A percentile compares a stretch with the other conserved stretches of the same genome.
Evolutionary conservation across 2,797 vertebrate genomes (phyloP).

Genomic region (Aselliscus stoliczkanus): DNA sequence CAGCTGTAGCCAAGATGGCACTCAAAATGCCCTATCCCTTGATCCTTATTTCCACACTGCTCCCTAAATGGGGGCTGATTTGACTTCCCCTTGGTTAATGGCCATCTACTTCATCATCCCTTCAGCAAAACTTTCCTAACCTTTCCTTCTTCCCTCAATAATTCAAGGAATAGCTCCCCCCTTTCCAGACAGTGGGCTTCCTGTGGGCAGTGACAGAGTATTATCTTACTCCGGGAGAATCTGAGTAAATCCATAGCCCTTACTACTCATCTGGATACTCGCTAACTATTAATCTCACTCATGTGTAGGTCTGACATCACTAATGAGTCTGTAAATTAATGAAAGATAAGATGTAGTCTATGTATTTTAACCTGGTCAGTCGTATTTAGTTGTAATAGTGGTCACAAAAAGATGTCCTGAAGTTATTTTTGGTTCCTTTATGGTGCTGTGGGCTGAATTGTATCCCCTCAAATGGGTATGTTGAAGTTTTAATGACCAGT

Average conservation of each 20-base stretch:
- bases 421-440: background rate
- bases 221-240: background rate
- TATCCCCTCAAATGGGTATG: background rate
- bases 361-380: background rate
- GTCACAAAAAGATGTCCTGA: background rate
- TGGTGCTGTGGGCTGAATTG: background rate
- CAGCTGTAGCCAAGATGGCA: background rate
- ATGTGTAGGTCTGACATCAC: background rate
- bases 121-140: background rate
- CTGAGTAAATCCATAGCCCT: background rate
- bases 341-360: background rate
- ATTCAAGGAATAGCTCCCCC: background rate
- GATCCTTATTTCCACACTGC: background rate
- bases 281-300: background rate
- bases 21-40: rapidly evolving
- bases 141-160: background rate
- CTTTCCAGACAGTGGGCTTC: background rate
- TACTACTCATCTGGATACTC: background rate
- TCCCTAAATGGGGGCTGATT: background rate
- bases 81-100: background rate
- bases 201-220: background rate
- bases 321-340: background rate
- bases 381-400: background rate
- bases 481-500: background rate
- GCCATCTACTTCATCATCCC: background rate